These are phyloP conservation scores for Parazoanthus darwini DNA, from an alignment of 92 coral and sea anemone species.

Conservation along the genomic window DNA sequence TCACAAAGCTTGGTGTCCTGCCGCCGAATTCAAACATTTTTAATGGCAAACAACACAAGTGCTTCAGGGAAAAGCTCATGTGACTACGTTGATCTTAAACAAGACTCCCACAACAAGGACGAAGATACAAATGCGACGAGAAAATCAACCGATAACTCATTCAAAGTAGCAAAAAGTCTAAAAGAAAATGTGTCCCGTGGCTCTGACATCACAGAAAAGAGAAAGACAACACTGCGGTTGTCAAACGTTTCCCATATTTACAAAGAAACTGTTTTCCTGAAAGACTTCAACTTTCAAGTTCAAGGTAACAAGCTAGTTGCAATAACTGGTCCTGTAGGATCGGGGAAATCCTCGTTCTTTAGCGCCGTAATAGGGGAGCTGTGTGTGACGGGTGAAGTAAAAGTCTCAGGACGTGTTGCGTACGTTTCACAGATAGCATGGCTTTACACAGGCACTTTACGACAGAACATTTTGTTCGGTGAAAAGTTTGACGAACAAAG, in stretches of 20 bases:
- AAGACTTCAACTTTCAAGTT: neutral
- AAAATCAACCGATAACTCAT: neutral
- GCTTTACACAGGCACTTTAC: neutral
- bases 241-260: neutral
- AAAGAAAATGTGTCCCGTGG: neutral
- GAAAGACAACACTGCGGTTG: neutral
- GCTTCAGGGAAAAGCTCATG: neutral
- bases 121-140: neutral
- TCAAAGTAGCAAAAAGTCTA: neutral
- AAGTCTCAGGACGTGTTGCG: neutral
- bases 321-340: conserved; percentile 2
- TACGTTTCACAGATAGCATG: neutral
- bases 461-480: neutral
- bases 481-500: neutral
- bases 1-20: conserved; percentile 5
- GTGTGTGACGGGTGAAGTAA: neutral
- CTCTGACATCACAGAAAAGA: neutral
- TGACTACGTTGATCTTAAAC: neutral
- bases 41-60: neutral
- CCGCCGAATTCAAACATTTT: neutral
- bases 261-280: neutral
- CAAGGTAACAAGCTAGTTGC: neutral
- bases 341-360: neutral
- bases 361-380: neutral
- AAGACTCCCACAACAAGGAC: neutral